Evolutionary conservation across 2,113 vertebrate genomes (phyloP).

Genomic region (Amphiprion percula): DNA sequence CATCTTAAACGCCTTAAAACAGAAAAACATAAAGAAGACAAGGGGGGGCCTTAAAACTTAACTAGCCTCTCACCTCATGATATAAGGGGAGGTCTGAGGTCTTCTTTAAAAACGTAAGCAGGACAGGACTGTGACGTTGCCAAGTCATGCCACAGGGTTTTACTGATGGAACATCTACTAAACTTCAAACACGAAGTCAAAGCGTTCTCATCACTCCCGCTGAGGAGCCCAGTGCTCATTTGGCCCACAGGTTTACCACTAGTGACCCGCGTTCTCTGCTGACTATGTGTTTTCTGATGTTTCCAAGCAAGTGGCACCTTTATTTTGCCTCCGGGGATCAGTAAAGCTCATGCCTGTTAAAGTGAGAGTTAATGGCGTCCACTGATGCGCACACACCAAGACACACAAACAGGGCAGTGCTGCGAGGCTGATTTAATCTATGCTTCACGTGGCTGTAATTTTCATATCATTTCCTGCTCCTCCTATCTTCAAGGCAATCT

Average conservation of each 20-base stretch:
- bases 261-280: neutral
- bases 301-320: conserved; percentile 23
- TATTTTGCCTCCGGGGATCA: conserved; percentile 48
- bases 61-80: conserved; percentile 27
- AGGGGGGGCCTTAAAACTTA: conserved; percentile 7
- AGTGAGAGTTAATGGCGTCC: conserved; percentile 37
- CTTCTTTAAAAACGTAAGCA: conserved; percentile 33
- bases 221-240: conserved; percentile 15
- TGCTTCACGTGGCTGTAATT: neutral
- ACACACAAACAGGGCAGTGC: neutral
- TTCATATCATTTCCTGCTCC: neutral
- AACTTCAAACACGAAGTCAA: conserved; percentile 56
- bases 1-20: conserved; percentile 24
- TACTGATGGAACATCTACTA: conserved; percentile 13
- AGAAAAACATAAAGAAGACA: conserved; percentile 7
- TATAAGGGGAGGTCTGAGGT: neutral
- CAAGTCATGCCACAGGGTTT: neutral
- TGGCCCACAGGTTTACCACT: conserved; percentile 22
- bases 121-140: conserved; percentile 16
- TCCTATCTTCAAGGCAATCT: neutral
- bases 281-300: conserved; percentile 42
- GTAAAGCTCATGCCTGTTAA: conserved; percentile 45
- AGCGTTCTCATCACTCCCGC: conserved; percentile 2
- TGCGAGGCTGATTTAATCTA: neutral
- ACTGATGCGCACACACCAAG: conserved; percentile 11